A percentile compares a stretch with the other conserved stretches of the same genome.
Conservation (phyloP, 2,797 vertebrate genomes). For the Eleutherodactylus coqui region DNA sequence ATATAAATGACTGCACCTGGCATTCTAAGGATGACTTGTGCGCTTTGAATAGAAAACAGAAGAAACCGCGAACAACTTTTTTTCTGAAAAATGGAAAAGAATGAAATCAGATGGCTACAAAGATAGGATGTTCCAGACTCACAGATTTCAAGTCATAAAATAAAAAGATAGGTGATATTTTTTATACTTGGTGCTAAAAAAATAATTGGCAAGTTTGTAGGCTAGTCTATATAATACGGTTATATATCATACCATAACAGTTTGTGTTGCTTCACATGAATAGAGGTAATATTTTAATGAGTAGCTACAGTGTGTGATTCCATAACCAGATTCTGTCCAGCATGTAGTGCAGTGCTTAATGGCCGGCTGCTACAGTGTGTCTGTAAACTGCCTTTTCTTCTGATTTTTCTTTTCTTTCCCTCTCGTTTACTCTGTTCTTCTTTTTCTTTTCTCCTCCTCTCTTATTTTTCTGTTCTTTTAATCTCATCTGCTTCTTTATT, state of each 20-base stretch:
- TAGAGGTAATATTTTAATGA: neutral
- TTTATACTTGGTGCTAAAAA: neutral
- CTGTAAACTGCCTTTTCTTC: no score
- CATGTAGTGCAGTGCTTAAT: neutral
- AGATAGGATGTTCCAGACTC: neutral
- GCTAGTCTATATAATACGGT: neutral
- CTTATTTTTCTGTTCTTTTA: no score
- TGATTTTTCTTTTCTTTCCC: no score
- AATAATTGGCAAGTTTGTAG: neutral
- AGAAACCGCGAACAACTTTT: neutral
- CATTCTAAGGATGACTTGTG: conserved; percentile 28
- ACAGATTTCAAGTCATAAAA: neutral
- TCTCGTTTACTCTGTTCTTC: no score
- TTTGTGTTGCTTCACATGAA: neutral
- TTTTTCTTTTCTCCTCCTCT: no score
- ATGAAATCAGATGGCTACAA: conserved; percentile 20
- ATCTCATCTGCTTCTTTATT: no score
- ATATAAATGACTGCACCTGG: conserved; percentile 49
- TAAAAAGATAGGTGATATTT: neutral
- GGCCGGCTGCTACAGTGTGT: no score
- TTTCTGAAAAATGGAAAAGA: conserved; percentile 30
- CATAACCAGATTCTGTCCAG: neutral
- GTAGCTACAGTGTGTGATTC: neutral
- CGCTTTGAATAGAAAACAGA: conserved; percentile 5
- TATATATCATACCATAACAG: neutral